Percentiles rank a stretch among this genome's conserved stretches.
Evolutionary conservation across 2,888 invertebrate genomes (phyloP).

Genomic region (Nomada flava): DNA sequence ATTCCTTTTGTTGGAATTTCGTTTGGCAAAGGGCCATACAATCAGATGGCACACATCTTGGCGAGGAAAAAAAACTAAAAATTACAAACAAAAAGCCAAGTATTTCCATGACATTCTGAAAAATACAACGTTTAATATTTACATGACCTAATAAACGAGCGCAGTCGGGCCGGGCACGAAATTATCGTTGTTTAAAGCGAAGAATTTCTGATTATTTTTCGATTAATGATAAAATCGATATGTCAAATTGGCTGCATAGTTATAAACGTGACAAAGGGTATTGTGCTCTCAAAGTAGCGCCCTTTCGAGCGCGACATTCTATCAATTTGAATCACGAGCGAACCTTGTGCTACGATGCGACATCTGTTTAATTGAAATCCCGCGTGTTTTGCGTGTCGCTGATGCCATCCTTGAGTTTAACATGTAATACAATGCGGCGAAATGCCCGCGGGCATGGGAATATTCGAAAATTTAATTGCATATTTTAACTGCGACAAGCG

Average conservation of each 20-base stretch:
- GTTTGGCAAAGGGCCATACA: too few species aligned
- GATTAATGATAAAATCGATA: constrained; percentile 9
- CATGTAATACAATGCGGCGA: constrained; percentile 8
- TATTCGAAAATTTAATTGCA: constrained; percentile 41
- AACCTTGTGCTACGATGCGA: constrained; percentile 37
- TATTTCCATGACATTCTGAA: too few species aligned
- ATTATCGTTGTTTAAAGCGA: background rate
- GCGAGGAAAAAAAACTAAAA: too few species aligned
- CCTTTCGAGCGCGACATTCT: constrained; percentile 28
- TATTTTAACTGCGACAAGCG: constrained; percentile 13
- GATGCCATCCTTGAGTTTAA: constrained; percentile 33
- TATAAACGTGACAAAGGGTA: constrained; percentile 16
- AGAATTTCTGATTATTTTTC: constrained; percentile 3
- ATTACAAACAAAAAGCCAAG: too few species aligned
- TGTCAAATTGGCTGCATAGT: background rate
- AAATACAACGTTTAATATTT: too few species aligned
- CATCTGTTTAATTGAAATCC: constrained; percentile 59
- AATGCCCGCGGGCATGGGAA: background rate
- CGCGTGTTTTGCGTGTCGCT: constrained; percentile 49
- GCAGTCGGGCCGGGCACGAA: background rate
- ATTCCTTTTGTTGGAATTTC: too few species aligned
- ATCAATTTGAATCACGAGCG: constrained; percentile 41
- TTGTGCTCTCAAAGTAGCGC: constrained; percentile 5
- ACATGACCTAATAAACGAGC: background rate
- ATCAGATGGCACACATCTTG: too few species aligned